Base-by-base conservation (phyloP, 2,113 vertebrate species). In the Ptyas mucosa region DNA sequence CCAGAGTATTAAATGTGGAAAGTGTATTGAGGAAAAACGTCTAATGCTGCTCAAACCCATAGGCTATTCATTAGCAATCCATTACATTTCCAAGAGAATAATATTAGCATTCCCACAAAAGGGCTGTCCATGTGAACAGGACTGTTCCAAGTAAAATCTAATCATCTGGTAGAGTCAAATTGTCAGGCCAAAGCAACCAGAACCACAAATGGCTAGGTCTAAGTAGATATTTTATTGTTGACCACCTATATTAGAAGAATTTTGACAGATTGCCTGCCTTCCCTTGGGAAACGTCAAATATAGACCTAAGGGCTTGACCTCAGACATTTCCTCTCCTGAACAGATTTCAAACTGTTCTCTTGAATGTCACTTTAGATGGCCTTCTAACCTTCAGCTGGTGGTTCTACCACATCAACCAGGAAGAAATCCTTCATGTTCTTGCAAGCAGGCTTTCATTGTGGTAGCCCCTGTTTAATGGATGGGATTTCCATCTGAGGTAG, bases 1-100 rank as follows among this genome's bases (percentile, higher is more conserved):
- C 8, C 97, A 98, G 98, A 98, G 97, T 98, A 98, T 98, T 98
- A 97, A 97, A 97, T 98, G 97, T 98, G 97, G 61, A 97, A 98
- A 98, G 98, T 98, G 97, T 98, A 98, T 98, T 97, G 97, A 97
- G 96, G 24, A 14, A 11, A 85, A 23, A 39, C 15, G 69, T 81
- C 34, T 39, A 81, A 39, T 39, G 2, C 69, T 81, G 69, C 69
- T 81, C 34, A 81, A 21, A 39, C 69, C 69, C 34, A 81, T 39
- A 81, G 34, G 34, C 69, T 81, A 81, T 18, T 39, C 18, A 8
- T 39, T 20, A 81, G 75, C 75, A 81, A 43, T 21, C 75, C 34
- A 81, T 81, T 21, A 81, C 34, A 81, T 81, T 39, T 81, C 34
- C 0, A 39, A 81, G 6, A 81, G 69, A 81, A 39, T 81, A 20